Conservation (phyloP, 2,113 vertebrate genomes). For the Rhabdomys dilectus region DNA sequence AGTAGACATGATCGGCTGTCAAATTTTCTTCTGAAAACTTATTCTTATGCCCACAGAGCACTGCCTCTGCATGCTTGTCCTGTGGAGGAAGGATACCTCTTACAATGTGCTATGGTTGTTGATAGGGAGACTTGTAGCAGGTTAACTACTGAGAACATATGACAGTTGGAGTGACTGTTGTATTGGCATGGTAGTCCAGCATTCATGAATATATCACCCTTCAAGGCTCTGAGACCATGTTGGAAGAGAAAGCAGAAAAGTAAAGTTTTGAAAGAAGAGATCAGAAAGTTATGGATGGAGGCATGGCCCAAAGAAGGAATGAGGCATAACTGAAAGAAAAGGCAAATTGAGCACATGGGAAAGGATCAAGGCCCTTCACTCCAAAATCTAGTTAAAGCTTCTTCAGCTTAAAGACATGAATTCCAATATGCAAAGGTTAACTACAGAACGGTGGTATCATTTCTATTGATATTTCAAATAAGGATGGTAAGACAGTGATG, state of each 20-base stretch:
- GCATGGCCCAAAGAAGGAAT: background rate
- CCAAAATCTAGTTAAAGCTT: background rate
- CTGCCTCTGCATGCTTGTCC: background rate
- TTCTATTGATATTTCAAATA: background rate
- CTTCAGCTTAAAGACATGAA: background rate
- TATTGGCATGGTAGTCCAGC: background rate
- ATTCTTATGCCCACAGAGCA: background rate
- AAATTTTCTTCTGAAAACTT: background rate
- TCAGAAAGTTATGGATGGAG: background rate
- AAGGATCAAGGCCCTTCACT: background rate
- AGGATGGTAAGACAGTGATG: background rate
- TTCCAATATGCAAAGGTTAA: background rate
- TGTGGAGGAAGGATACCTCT: background rate
- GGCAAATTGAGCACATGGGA: background rate
- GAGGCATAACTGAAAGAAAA: background rate
- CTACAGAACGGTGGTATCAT: background rate
- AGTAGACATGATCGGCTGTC: background rate
- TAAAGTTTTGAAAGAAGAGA: background rate
- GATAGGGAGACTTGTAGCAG: background rate
- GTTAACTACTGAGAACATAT: background rate
- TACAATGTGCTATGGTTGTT: background rate
- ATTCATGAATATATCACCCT: background rate
- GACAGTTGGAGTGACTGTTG: background rate
- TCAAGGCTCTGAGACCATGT: background rate
- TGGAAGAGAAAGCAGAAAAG: background rate